Evolutionary conservation across 2,888 invertebrate genomes (phyloP), one percentile per base, ranked within the genome.

Genomic region (Chelonus formosanus): DNA sequence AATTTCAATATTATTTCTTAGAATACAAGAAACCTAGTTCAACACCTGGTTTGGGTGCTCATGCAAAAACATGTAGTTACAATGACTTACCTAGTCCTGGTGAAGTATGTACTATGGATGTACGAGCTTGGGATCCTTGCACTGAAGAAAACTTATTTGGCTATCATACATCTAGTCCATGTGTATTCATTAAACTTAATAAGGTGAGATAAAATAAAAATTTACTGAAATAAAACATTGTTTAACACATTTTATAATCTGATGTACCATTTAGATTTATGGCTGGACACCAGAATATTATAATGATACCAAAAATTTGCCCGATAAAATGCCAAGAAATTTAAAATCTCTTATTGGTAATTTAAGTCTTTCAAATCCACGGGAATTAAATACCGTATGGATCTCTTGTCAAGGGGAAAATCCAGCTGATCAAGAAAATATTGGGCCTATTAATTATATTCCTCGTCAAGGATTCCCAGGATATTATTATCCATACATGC

Each of bases 361-460:
- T 48, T 85, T 86, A 73, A 88, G 85, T 76, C 84, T 81, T 77
- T 86, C 78, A 40, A 79, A 75, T 67, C 72, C 76, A 65, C 84
- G 85, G 32, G 80, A 93, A 90, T 84, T 93, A 69, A 91, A 93
- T 80, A 94, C 93, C 76, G 90, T 97, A 73, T 97, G 96, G 92
- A 90, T 98, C 7, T 93, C 95, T 3, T 98, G 98, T 83, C 92
- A 94, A 77, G 98, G 98, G 58, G 97, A 97, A 88, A 95, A 94
- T 85, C 93, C 96, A 0, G 93, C 95, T 0, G 97, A 98, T 85
- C 87, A 91, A 68, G 98, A 98, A 85, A 95, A 96, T 84, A 89
- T 97, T 72, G 97, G 97, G 0, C 90, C 91, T 2, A 87, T 97
- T 70, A 87, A 89, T 68, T 96, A 96, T 85, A 86, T 90, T 73